phyloP scores from a whole-genome alignment of 2,113 vertebrate genomes.

The Galbula dea region DNA sequence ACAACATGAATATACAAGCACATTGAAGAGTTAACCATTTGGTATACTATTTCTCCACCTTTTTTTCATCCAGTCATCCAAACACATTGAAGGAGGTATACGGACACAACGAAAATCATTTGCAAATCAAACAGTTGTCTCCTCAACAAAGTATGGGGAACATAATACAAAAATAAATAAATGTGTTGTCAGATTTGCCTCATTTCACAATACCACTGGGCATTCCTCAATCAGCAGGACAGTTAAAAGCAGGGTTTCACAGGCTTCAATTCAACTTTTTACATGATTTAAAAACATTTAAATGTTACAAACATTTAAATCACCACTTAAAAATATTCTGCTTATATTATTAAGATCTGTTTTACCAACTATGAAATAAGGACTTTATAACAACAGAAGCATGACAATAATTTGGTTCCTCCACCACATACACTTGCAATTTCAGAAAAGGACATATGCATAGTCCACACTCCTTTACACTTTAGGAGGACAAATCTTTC shows the following conservation, averaged over 20 bases:
- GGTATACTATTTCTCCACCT: constrained; percentile 49
- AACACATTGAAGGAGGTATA: constrained; percentile 57
- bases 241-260: constrained; percentile 51
- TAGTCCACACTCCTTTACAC: constrained; percentile 58
- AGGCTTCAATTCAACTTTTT: constrained; percentile 66
- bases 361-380: constrained; percentile 69
- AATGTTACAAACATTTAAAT: constrained; percentile 75
- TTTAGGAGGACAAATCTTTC: constrained; percentile 62
- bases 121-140: constrained; percentile 58
- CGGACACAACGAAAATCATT: constrained; percentile 37
- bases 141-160: constrained; percentile 40
- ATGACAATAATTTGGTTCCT: constrained; percentile 62
- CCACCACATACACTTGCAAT: constrained; percentile 60
- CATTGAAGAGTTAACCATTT: constrained; percentile 49
- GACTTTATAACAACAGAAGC: constrained; percentile 67
- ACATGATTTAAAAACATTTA: constrained; percentile 71
- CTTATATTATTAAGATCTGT: constrained; percentile 68
- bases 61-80: constrained; percentile 39
- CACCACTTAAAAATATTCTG: constrained; percentile 67
- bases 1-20: background rate
- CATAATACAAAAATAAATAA: constrained; percentile 42
- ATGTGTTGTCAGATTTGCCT: constrained; percentile 46
- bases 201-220: constrained; percentile 55
- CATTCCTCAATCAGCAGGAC: constrained; percentile 62
- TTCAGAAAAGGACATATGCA: constrained; percentile 63